phyloP scores from a whole-genome alignment of 2,888 invertebrate species.

The Drosophila sordidula region DNA sequence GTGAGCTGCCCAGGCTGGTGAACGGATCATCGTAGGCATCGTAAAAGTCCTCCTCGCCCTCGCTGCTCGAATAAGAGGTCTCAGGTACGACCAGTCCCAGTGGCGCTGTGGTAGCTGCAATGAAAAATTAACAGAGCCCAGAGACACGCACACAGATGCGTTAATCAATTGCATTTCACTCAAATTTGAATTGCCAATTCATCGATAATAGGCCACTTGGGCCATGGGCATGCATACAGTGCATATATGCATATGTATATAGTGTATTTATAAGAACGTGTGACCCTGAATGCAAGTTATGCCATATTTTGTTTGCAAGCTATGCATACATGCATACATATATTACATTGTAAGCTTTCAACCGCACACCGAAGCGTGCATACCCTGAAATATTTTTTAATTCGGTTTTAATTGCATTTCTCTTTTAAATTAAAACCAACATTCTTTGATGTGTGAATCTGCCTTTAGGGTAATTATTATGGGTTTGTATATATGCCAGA shows the following conservation, averaged over 20 bases:
- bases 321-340: background rate
- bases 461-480: too few species aligned
- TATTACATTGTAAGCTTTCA: background rate
- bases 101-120: conserved; percentile 81
- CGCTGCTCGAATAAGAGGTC: conserved; percentile 98
- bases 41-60: conserved; percentile 97
- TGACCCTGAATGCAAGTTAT: conserved; percentile 36
- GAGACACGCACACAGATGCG: conserved; percentile 5
- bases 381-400: conserved; percentile 12
- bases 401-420: too few species aligned
- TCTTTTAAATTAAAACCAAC: too few species aligned
- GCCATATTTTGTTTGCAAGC: conserved; percentile 12
- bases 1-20: conserved; percentile 85
- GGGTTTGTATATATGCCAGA: too few species aligned
- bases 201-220: conserved; percentile 33
- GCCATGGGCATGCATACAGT: background rate
- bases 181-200: conserved; percentile 20
- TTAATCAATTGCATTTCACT: conserved; percentile 33
- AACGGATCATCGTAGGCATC: conserved; percentile 93
- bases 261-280: too few species aligned
- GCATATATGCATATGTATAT: background rate
- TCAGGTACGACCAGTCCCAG: conserved; percentile 89
- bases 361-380: background rate
- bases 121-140: conserved; percentile 8
- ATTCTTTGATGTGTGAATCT: too few species aligned